Evolutionary conservation across 1,140 invertebrate genomes (phyloP).

Genomic region (Drosophila asahinai): DNA sequence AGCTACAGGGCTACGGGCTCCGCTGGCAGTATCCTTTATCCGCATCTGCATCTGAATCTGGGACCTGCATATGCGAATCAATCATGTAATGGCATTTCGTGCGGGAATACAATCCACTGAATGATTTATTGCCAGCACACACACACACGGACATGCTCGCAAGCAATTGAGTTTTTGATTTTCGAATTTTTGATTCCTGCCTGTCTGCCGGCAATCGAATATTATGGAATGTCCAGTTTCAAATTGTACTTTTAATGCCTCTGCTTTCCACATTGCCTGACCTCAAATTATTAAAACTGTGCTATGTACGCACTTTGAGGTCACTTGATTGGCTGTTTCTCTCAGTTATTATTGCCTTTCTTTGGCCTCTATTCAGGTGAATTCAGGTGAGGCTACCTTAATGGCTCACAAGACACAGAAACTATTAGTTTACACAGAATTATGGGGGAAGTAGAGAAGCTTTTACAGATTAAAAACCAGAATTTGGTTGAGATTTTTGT

Average conservation of each 20-base stretch:
- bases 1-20: neutral
- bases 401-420: no score
- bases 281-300: constrained; percentile 5
- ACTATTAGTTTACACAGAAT: no score
- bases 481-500: no score
- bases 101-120: constrained; percentile 55
- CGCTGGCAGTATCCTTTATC: constrained; percentile 5
- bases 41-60: constrained; percentile 31
- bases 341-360: neutral
- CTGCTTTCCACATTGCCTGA: neutral
- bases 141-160: constrained; percentile 1
- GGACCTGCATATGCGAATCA: constrained; percentile 37
- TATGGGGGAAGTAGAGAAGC: no score
- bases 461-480: no score
- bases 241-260: constrained; percentile 22
- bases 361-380: no score
- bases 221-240: constrained; percentile 20
- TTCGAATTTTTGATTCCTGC: constrained; percentile 21
- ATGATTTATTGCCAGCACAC: constrained; percentile 49
- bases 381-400: no score
- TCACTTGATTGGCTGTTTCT: neutral
- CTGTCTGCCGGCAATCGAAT: constrained; percentile 34
- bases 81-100: constrained; percentile 63
- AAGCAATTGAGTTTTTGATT: constrained; percentile 45
- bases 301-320: neutral